These are phyloP conservation scores for Cantharis flavilabris DNA, from an alignment of 2,888 invertebrate genomes.

Conservation along the genomic window DNA sequence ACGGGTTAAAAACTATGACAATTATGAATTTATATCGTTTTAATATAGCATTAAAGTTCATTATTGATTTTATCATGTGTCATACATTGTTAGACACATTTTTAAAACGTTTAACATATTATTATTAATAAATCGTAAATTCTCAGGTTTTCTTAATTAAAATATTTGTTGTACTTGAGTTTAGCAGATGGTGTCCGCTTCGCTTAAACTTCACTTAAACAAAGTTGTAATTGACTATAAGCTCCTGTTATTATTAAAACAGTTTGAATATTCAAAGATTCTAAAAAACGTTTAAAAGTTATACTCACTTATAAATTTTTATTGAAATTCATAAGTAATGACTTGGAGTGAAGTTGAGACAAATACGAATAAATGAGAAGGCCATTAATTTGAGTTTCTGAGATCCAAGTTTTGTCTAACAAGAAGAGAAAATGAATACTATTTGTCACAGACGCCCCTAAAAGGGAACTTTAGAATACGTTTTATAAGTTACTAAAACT, in stretches of 20 bases:
- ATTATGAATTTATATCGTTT: no score
- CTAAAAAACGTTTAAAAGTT: neutral
- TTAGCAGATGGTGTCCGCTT: neutral
- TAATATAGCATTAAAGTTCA: no score
- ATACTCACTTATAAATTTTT: conserved; percentile 25
- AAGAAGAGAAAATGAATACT: conserved; percentile 38
- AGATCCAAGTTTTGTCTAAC: conserved; percentile 32
- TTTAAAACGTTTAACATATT: no score
- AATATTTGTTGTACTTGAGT: neutral
- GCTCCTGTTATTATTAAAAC: neutral
- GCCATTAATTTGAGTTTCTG: conserved; percentile 38
- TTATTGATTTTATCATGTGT: no score
- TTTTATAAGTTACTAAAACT: conserved; percentile 29
- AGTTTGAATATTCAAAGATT: neutral
- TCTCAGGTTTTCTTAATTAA: neutral
- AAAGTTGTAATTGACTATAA: neutral
- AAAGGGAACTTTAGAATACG: conserved; percentile 21
- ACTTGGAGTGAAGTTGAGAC: conserved; percentile 34
- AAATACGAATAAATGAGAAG: conserved; percentile 38
- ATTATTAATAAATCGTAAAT: neutral
- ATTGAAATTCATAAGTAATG: conserved; percentile 34
- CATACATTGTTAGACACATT: no score
- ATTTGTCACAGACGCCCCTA: conserved; percentile 34
- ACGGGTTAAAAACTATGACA: no score
- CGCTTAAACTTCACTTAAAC: neutral